Conservation (phyloP, 1,140 invertebrate genomes). For the Pentalonia nigronervosa region DNA sequence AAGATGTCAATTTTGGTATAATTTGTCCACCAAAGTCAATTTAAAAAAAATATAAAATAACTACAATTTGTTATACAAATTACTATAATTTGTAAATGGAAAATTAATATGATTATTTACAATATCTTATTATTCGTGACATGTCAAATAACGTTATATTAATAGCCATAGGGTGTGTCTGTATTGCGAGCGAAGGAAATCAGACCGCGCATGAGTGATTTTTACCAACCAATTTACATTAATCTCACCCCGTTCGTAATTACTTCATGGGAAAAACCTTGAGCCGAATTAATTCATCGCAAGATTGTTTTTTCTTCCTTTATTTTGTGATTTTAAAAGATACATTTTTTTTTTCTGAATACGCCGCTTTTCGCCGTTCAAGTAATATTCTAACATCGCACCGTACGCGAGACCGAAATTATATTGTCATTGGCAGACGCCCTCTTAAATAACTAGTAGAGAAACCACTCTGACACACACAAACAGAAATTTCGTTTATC, state of each 20-base stretch:
- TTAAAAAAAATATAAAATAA: neutral
- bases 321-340: neutral
- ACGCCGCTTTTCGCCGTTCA: neutral
- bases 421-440: slow-evolving; percentile 1
- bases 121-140: neutral
- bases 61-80: neutral
- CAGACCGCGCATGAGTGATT: neutral
- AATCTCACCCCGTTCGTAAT: slow-evolving; percentile 20
- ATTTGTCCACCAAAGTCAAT: neutral
- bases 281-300: neutral
- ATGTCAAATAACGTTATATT: neutral
- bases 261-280: neutral
- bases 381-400: neutral
- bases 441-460: neutral
- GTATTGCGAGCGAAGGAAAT: neutral
- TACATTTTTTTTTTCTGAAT: slow-evolving; percentile 1
- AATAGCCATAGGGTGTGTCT: neutral
- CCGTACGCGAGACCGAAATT: neutral
- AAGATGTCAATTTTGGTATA: neutral
- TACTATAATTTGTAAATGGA: neutral
- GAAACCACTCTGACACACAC: neutral
- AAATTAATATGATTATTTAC: neutral
- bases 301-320: neutral
- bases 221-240: slow-evolving; percentile 18
- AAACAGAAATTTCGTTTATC: neutral